These are phyloP conservation scores for Amaurobius ferox DNA, from an alignment of 2,888 invertebrate genomes.

Conservation along the genomic window DNA sequence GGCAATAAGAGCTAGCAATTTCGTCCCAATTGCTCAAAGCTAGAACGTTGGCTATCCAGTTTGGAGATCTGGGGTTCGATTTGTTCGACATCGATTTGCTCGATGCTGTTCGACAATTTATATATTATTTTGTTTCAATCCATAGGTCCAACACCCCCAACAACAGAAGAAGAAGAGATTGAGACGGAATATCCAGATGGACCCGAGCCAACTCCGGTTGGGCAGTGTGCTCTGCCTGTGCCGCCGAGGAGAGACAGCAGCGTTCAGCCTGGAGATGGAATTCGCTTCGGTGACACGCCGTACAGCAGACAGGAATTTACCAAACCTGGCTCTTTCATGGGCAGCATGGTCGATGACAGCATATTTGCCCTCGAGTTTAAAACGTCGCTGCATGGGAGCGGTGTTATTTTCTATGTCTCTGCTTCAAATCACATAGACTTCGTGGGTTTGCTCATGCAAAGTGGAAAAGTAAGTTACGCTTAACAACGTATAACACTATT, in stretches of 20 bases:
- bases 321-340: slow-evolving; percentile 51
- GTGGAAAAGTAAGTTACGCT: slow-evolving; percentile 86
- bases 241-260: slow-evolving; percentile 80
- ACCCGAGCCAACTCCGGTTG: slow-evolving; percentile 74
- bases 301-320: slow-evolving; percentile 71
- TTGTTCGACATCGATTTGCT: too few species aligned
- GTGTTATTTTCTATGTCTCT: slow-evolving; percentile 88
- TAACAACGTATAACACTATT: too few species aligned
- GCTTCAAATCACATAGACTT: slow-evolving; percentile 83
- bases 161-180: slow-evolving; percentile 23
- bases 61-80: too few species aligned
- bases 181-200: not conserved
- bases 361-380: slow-evolving; percentile 72
- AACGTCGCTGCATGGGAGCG: slow-evolving; percentile 77
- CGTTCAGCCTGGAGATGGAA: slow-evolving; percentile 78
- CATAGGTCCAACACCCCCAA: not conserved
- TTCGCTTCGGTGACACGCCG: slow-evolving; percentile 73
- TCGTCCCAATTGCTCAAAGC: too few species aligned
- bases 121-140: too few species aligned
- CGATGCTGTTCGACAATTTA: too few species aligned
- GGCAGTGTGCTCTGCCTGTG: slow-evolving; percentile 80
- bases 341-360: slow-evolving; percentile 66
- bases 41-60: too few species aligned
- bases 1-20: too few species aligned
- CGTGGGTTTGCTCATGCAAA: slow-evolving; percentile 85